Evolutionary conservation across 2,888 invertebrate species (phyloP), one percentile per base, ranked within the genome.

Genomic region (Dryocosmus kuriphilus): DNA sequence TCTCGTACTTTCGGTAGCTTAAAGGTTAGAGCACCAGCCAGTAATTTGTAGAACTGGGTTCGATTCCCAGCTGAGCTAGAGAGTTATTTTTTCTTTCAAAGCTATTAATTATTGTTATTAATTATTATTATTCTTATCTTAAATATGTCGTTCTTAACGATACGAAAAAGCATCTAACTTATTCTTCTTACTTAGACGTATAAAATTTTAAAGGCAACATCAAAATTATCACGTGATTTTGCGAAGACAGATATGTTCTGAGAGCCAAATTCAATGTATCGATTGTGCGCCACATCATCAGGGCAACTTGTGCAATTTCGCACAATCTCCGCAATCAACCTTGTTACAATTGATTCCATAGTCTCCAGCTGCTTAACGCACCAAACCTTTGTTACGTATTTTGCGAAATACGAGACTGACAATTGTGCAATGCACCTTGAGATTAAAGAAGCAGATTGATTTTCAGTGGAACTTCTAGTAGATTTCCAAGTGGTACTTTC

Each of bases 221-320:
- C n/a, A n/a, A n/a, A n/a, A n/a, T n/a, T n/a, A 51, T 46, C 46
- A 30, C 51, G 51, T 71, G 51, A 51, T 71, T 71, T 30, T 30
- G 51, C 19, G 19, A 51, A 71, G 51, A 32, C n/a, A 71, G 71
- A 71, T 71, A 71, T 71, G 71, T 51, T 71, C 71, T 51, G 24
- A 51, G 51, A 71, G 46, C 30, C 27, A 46, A 51, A 51, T 71
- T 51, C n/a, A 71, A 51, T 30, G 51, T 51, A 71, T 51, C 51
- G 71, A 71, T 30, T n/a, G 62, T 63, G 7, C 19, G 46, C 27
- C 30, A 46, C 14, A 46, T 46, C 67, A 30, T 46, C 67, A 30
- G 27, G 51, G 71, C n/a, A 51, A 51, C 51, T 71, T 71, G 71
- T 30, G 71, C 71, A 71, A 71, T 71, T 71, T 46, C 9, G 38